These are phyloP conservation scores for Oscheius sp. DNA, from an alignment of 2,888 invertebrate genomes.

Conservation along the genomic window DNA sequence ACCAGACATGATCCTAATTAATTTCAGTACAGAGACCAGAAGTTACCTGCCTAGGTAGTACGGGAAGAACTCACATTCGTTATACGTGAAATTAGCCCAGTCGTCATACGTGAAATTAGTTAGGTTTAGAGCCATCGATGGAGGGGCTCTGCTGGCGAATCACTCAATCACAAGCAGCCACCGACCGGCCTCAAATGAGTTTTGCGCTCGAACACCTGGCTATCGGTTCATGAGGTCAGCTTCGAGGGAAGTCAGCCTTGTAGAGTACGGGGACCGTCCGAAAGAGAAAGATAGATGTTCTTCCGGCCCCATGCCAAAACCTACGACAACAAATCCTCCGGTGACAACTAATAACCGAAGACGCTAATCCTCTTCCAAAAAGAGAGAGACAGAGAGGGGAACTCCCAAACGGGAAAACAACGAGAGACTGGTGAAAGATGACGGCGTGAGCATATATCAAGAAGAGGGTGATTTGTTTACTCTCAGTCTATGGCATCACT, in stretches of 20 bases:
- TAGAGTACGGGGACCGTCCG: slow-evolving; percentile 31
- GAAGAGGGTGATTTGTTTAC: too few species aligned
- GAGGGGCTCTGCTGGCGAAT: too few species aligned
- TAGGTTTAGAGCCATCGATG: too few species aligned
- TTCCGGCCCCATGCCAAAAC: not conserved
- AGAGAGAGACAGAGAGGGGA: too few species aligned
- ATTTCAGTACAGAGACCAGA: not conserved
- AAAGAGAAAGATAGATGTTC: slow-evolving; percentile 13
- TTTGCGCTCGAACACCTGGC: slow-evolving; percentile 23
- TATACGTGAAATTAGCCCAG: not conserved
- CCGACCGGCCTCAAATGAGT: slow-evolving; percentile 38
- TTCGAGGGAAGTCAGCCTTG: not conserved
- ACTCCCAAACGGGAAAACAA: too few species aligned
- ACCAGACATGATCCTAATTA: slow-evolving; percentile 11
- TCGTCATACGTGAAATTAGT: not conserved
- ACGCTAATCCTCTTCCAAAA: too few species aligned
- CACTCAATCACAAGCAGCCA: not conserved
- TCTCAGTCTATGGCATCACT: too few species aligned
- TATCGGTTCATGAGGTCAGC: not conserved
- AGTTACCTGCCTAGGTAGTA: slow-evolving; percentile 31
- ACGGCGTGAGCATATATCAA: too few species aligned
- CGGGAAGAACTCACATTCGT: slow-evolving; percentile 7
- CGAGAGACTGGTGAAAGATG: too few species aligned
- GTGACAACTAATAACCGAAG: too few species aligned
- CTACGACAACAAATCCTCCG: too few species aligned